Base-by-base conservation (phyloP, 2,113 vertebrate genomes). In the Lichenostomus cassidix region DNA sequence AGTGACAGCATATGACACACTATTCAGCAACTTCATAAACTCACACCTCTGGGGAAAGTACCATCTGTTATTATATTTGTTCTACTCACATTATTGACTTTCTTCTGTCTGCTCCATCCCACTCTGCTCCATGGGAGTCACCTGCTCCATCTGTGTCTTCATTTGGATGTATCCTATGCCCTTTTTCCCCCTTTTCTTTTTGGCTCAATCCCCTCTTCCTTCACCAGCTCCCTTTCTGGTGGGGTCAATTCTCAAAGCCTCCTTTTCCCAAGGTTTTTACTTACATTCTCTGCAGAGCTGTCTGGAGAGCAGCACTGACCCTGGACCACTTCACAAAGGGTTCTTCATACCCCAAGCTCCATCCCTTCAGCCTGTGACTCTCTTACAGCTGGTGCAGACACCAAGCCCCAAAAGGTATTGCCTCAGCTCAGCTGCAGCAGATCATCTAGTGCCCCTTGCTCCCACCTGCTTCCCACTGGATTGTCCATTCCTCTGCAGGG, bases 251-350 rank as follows among this genome's bases (percentile, higher is more conserved):
- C 77, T 78, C 46, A 52, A 37, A 63, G 12, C 2, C 50, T 53
- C 33, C 22, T 29, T 59, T 74, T 50, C 50, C 59, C 12, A 14
- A n/a, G 35, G 33, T 81, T 93, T 39, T 65, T 64, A 41, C 69
- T 86, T 56, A 87, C 92, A 55, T 77, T 62, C 50, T 53, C 42
- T 19, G 7, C 5, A 0, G 37, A 23, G 35, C 27, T 77, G 62
- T 24, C 78, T 47, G 53, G 37, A 83, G 77, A 55, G 56, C 80
- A 49, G 71, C 29, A 4, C 62, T 46, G 39, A 7, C 9, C n/a
- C 14, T 3, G 24, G 3, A 3, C 3, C 10, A 8, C 31, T 59
- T 33, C 4, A 29, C 24, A 20, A 47, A 56, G 3, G 10, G 9
- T 5, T 23, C 21, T 74, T 44, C 46, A 29, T 28, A 18, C 16